These are phyloP conservation scores for Synanthedon tipuliformis DNA, from an alignment of 2,888 invertebrate genomes.

Conservation along the genomic window DNA sequence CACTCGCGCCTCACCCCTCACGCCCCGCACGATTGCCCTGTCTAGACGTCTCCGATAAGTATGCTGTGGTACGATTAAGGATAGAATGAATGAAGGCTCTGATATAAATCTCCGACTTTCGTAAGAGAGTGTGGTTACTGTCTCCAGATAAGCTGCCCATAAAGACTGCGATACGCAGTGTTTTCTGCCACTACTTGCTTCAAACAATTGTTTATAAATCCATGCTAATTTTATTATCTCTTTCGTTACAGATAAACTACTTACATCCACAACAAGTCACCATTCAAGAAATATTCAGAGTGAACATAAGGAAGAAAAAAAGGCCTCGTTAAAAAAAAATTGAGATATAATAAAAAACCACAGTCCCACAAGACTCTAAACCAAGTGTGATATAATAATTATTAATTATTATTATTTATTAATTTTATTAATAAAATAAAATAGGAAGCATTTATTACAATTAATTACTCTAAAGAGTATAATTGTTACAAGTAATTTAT, in stretches of 20 bases:
- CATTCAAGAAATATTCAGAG: background rate
- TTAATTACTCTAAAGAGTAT: background rate
- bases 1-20: no score
- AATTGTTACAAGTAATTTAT: conserved; percentile 5
- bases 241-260: conserved; percentile 3
- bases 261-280: background rate
- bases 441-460: background rate
- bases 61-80: no score
- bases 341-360: conserved; percentile 5
- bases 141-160: no score
- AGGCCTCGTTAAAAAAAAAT: conserved; percentile 1
- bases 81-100: no score
- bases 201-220: background rate
- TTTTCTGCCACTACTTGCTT: background rate
- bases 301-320: background rate
- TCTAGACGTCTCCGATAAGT: no score
- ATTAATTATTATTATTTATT: conserved; percentile 9
- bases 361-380: conserved; percentile 59
- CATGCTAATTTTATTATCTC: background rate
- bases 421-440: conserved; percentile 5
- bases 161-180: no score
- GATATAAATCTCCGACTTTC: no score
- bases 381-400: conserved; percentile 51
- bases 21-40: no score
- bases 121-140: no score